Percentiles rank a stretch among this genome's conserved stretches.
These are phyloP conservation scores for Epizoanthus scotinus DNA, from an alignment of 92 coral and sea anemone species.

Conservation along the genomic window DNA sequence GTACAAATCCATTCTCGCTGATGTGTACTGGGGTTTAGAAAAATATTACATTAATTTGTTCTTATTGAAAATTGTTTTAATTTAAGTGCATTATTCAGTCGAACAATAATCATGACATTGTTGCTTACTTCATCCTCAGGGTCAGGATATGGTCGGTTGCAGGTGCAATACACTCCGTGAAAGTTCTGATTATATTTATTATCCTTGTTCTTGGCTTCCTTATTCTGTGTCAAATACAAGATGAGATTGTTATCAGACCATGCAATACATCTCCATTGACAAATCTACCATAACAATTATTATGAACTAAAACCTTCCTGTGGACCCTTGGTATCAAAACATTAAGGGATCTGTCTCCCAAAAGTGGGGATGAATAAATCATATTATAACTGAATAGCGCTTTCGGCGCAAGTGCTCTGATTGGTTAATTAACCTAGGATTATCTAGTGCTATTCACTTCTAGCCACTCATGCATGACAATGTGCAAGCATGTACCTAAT, in stretches of 20 bases:
- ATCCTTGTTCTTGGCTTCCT: conserved; percentile 66
- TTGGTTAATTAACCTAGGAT: neutral
- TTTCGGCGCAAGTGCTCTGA: too few species aligned
- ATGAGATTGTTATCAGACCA: too few species aligned
- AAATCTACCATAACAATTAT: too few species aligned
- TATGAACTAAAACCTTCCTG: too few species aligned
- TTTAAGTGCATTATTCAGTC: neutral
- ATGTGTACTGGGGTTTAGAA: too few species aligned
- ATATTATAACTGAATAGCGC: too few species aligned
- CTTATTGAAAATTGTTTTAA: neutral
- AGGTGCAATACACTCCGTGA: conserved; percentile 87
- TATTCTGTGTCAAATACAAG: conserved; percentile 51
- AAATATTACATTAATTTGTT: too few species aligned
- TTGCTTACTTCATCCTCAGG: conserved; percentile 88
- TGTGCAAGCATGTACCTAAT: too few species aligned
- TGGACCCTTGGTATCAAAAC: neutral
- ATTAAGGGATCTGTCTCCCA: neutral
- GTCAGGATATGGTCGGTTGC: conserved; percentile 96
- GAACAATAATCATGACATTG: neutral
- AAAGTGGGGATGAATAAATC: neutral
- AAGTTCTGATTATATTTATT: conserved; percentile 92
- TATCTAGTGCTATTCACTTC: too few species aligned
- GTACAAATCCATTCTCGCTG: too few species aligned
- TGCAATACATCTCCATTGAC: too few species aligned
- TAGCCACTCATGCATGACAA: too few species aligned